Base-by-base conservation (phyloP, 2,888 invertebrate genomes). In the Dasysyrphus albostriatus region DNA sequence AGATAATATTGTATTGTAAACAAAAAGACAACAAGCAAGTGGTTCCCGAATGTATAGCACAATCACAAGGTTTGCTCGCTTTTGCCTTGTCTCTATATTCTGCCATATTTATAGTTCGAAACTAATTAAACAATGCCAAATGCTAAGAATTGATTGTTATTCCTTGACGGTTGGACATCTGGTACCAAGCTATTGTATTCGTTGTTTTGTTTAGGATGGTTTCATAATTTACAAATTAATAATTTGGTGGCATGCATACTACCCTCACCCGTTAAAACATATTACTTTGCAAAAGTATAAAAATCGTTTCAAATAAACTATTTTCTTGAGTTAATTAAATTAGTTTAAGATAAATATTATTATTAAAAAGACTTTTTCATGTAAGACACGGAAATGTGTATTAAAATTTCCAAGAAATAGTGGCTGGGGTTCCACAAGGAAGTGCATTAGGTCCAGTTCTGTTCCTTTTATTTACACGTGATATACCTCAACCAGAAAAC, bases 71-170 rank as follows among this genome's bases (percentile, higher is more conserved):
- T 63, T 65, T 14, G 19, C 39, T 42, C 24, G 42, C n/a, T 4
- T 42, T 3, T 29, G 0, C 9, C 16, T 4, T n/a, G n/a, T n/a
- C n/a, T n/a, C n/a, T n/a, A n/a, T n/a, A n/a, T n/a, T 51, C 4
- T 56, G 39, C 54, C 39, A 69, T 49, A 63, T 67, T 44, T 34
- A 70, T 74, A 67, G 87, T 79, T 82, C 65, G 75, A 83, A 87
- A 87, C 83, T 87, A 87, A 87, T 87, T 87, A 83, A 83, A 75
- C 83, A 87, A 58, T 79, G 74, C 83, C 83, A 83, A 83, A 75
- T 56, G 78, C 59, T 51, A 72, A 61, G 59, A 83, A 87, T 83
- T 83, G 78, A 87, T 83, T 87, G 78, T 58, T 82, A 58, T 75
- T 63, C 47, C 37, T 49, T 74, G 47, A 54, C 14, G 7, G 39